Base-by-base conservation (phyloP, 2,797 vertebrate genomes). In the Podarcis siculus region DNA sequence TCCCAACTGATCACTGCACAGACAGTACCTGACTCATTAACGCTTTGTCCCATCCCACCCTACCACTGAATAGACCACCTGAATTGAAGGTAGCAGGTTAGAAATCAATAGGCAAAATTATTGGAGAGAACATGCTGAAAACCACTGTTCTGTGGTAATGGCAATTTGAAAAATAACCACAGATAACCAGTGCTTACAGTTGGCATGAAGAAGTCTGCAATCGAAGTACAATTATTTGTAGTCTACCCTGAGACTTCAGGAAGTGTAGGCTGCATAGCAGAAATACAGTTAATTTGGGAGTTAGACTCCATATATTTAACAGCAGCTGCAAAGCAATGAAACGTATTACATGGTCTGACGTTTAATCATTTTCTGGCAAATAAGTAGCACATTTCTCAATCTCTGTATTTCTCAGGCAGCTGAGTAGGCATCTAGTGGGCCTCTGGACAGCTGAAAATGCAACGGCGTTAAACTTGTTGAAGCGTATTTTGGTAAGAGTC, bases 361-460 rank as follows among this genome's bases (percentile, higher is more conserved):
- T 58, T 45, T 6, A 42, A 30, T 27, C 92, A 90, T 94, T 77
- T 94, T 92, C 83, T 95, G 92, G 90, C 92, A 93, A 92, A 94
- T 89, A 83, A 91, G 94, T 92, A 71, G 94, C 92, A 90, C 87
- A 89, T 93, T 96, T 95, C 86, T 96, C 87, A 92, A 94, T 92
- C 81, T 89, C 90, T 96, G 86, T 89, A 92, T 89, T 95, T 95
- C 96, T 94, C 97, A 99, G 99, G 94, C 99, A 99, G 96, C 96
- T 99, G 93, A 99, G 99, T 96, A 99, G 99, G 92, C 99, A 99
- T 95, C 97, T 99, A 94, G 99, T 99, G 94, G 99, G 98, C 86
- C 97, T 99, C 86, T 99, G 99, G 99, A 99, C 98, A 37, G 99
- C 99, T 89, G 98, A 99, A 92, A 99, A 99, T 94, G 95, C 97